Evolutionary conservation across 1,140 invertebrate species (phyloP).

Genomic region (Plectus sambesii): DNA sequence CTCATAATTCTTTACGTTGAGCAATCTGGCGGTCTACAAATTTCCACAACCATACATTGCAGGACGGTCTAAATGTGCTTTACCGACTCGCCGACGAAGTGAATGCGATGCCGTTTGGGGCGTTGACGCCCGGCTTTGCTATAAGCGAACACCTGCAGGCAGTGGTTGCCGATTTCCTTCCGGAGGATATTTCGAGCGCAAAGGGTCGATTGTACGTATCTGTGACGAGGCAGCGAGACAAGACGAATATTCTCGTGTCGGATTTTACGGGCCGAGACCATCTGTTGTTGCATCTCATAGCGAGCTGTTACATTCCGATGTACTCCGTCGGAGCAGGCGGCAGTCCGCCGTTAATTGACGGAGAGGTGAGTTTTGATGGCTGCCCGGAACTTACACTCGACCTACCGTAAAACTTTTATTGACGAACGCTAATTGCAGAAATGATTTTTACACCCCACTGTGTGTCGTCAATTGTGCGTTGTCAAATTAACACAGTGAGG

Average conservation of each 20-base stretch:
- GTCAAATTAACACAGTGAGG: background rate
- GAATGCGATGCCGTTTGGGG: conserved; percentile 33
- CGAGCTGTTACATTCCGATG: conserved; percentile 48
- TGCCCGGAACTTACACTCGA: background rate
- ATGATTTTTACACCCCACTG: background rate
- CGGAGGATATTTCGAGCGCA: conserved; percentile 25
- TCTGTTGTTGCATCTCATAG: conserved; percentile 41
- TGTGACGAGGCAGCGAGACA: conserved; percentile 21
- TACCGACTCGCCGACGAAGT: conserved; percentile 40
- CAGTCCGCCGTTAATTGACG: conserved; percentile 42
- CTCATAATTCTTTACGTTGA: too few species aligned
- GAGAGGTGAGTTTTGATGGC: conserved; percentile 28
- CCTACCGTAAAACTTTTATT: background rate
- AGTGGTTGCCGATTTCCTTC: conserved; percentile 34
- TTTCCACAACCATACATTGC: too few species aligned
- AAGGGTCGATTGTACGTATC: conserved; percentile 33
- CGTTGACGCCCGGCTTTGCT: conserved; percentile 40
- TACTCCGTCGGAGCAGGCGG: conserved; percentile 44
- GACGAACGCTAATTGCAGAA: background rate
- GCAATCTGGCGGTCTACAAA: too few species aligned
- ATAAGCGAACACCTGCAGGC: conserved; percentile 28
- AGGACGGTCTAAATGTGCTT: conserved; percentile 27
- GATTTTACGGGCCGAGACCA: conserved; percentile 22
- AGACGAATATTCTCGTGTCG: conserved; percentile 21
- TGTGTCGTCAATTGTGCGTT: background rate